Evolutionary conservation across 2,888 invertebrate species (phyloP).

Genomic region (Cataglyphis livida): DNA sequence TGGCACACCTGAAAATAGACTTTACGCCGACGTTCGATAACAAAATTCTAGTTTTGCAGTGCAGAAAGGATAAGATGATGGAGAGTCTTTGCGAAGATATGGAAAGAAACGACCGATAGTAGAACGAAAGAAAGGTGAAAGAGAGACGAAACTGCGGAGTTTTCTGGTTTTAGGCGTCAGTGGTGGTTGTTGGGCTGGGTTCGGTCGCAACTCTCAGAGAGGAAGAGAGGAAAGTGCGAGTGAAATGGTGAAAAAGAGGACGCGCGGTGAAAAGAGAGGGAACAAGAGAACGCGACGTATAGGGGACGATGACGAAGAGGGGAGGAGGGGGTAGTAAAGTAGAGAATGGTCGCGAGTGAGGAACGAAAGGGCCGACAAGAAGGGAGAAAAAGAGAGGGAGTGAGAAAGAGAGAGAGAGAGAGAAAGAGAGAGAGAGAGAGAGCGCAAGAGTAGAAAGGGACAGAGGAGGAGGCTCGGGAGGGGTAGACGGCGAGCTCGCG

Average conservation of each 20-base stretch:
- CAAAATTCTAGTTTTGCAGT: conserved; percentile 30
- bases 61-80: conserved; percentile 14
- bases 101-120: conserved; percentile 9
- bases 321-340: conserved; percentile 55
- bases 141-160: conserved; percentile 57
- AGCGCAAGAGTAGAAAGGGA: conserved; percentile 71
- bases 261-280: conserved; percentile 53
- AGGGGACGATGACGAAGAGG: conserved; percentile 37
- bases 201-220: conserved; percentile 57
- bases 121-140: conserved; percentile 50
- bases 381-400: conserved; percentile 58
- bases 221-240: conserved; percentile 61
- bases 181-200: conserved; percentile 69
- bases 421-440: not conserved
- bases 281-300: conserved; percentile 44
- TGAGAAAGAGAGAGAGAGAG: conserved; percentile 54
- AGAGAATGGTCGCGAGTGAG: conserved; percentile 62
- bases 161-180: conserved; percentile 73
- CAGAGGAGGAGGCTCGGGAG: conserved; percentile 75
- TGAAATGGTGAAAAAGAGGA: conserved; percentile 66
- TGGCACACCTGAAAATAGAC: not conserved
- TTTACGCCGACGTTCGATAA: conserved; percentile 30
- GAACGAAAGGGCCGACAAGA: conserved; percentile 47
- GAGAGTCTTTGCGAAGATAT: conserved; percentile 9
- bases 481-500: conserved; percentile 78